phyloP scores from a whole-genome alignment of 2,888 invertebrate genomes.

The Drosophila meridiana region DNA sequence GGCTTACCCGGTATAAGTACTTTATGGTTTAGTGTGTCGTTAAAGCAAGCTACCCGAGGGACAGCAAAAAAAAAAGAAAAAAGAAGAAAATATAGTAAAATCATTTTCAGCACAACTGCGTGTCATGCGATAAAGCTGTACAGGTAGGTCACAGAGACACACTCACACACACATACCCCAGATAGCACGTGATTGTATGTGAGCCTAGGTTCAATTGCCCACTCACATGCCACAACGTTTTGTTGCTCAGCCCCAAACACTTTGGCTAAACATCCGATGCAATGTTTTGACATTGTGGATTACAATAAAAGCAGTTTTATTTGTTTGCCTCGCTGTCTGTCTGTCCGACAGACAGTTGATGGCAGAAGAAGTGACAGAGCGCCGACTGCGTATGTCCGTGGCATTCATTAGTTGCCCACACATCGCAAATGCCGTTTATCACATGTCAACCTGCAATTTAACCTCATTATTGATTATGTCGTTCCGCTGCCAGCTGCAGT shows the following conservation, averaged over 20 bases:
- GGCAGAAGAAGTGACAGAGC: not conserved
- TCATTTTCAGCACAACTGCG: slow-evolving; percentile 65
- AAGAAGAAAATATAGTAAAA: slow-evolving; percentile 33
- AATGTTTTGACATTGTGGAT: slow-evolving; percentile 72
- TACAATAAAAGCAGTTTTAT: slow-evolving; percentile 76
- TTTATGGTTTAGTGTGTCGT: slow-evolving; percentile 62
- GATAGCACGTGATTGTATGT: not conserved
- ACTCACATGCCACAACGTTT: slow-evolving; percentile 43
- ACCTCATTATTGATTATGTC: slow-evolving; percentile 65
- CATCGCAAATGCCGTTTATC: slow-evolving; percentile 53
- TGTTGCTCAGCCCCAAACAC: slow-evolving; percentile 28
- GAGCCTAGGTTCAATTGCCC: slow-evolving; percentile 30
- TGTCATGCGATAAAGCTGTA: slow-evolving; percentile 69
- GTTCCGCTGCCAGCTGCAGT: slow-evolving; percentile 31
- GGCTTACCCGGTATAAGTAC: slow-evolving; percentile 27
- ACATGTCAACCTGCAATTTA: slow-evolving; percentile 69
- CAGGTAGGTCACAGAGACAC: slow-evolving; percentile 52
- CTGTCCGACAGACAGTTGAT: slow-evolving; percentile 6
- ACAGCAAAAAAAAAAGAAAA: not conserved
- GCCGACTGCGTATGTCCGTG: slow-evolving; percentile 31
- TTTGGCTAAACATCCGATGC: slow-evolving; percentile 64
- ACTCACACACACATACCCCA: slow-evolving; percentile 23
- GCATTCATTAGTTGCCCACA: slow-evolving; percentile 68
- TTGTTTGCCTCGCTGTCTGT: slow-evolving; percentile 58
- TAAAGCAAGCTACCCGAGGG: slow-evolving; percentile 28